Evolutionary conservation across 2,888 invertebrate genomes (phyloP), one percentile per base, ranked within the genome.

Genomic region (Eupithecia abbreviata): DNA sequence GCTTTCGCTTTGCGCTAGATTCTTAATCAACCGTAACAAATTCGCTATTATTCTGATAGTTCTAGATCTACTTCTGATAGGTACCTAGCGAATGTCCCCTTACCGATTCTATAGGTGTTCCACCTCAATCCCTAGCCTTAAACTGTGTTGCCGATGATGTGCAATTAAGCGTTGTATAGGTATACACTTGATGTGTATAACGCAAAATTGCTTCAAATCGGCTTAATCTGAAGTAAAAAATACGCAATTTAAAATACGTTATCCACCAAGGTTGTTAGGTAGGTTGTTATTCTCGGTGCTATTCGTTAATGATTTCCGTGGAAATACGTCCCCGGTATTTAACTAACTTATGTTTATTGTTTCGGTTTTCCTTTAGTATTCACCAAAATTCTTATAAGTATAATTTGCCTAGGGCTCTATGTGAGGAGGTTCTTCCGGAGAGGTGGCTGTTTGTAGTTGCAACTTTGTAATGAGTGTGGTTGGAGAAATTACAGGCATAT

Each of bases 81-180:
- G 30, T 30, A 62, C 62, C 62, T 4, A 62, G 30, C 62, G 4
- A 62, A 30, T 30, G n/a, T 55, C 55, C 55, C 4, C 55, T 55
- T 58, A 58, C 18, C 55, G 15, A 58, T 58, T 58, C 30, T 58
- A 18, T 58, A 18, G 58, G 10, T 18, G 58, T 58, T 62, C 62
- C 18, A 62, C 30, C 18, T 62, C 62, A 62, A 18, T 62, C 10
- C 62, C n/a, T 51, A 62, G 51, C 9, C 15, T 51, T 71, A 71
- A 71, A 41, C 55, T 71, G 51, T 55, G 41, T 30, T 2, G 70
- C 15, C 30, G 62, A 62, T 70, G 51, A 49, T 51, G 47, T 49
- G 30, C 49, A 18, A 47, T 47, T 69, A 18, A 12, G 10, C 4
- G 10, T 10, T 30, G 1, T 62, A 12, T 30, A 62, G 10, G 12